Evolutionary conservation across 2,797 vertebrate genomes (phyloP).

Genomic region (Anguilla marmorata): DNA sequence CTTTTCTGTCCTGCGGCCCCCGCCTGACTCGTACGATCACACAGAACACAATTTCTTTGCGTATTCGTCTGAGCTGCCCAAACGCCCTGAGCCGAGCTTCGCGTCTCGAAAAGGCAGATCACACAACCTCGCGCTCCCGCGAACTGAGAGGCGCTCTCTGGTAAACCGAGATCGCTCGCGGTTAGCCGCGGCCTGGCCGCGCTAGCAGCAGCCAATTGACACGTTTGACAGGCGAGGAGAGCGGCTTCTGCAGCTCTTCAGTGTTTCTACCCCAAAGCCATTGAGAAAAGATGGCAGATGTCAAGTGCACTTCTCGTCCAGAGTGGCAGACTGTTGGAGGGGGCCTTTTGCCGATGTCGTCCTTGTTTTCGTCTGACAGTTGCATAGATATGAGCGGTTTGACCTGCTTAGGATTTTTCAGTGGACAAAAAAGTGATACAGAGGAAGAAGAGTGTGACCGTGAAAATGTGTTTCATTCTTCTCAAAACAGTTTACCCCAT

Average conservation of each 20-base stretch:
- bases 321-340: neutral
- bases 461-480: neutral
- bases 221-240: conserved; percentile 22
- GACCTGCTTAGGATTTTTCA: neutral
- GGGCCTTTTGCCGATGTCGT: neutral
- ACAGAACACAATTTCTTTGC: neutral
- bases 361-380: neutral
- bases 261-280: conserved; percentile 1
- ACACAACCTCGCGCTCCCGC: neutral
- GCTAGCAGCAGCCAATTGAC: conserved; percentile 12
- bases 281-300: neutral
- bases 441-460: neutral
- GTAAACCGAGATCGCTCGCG: conserved; percentile 5
- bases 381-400: neutral
- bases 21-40: neutral
- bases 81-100: conserved; percentile 3
- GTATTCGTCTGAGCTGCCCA: neutral
- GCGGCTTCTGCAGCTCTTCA: neutral
- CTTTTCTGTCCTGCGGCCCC: neutral
- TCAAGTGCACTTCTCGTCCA: neutral
- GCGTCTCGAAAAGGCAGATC: conserved; percentile 21
- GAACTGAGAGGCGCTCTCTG: conserved; percentile 9
- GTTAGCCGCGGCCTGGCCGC: neutral
- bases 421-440: neutral
- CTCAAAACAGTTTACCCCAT: neutral